phyloP scores from a whole-genome alignment of 2,888 invertebrate genomes.

The Nomada fabriciana region DNA sequence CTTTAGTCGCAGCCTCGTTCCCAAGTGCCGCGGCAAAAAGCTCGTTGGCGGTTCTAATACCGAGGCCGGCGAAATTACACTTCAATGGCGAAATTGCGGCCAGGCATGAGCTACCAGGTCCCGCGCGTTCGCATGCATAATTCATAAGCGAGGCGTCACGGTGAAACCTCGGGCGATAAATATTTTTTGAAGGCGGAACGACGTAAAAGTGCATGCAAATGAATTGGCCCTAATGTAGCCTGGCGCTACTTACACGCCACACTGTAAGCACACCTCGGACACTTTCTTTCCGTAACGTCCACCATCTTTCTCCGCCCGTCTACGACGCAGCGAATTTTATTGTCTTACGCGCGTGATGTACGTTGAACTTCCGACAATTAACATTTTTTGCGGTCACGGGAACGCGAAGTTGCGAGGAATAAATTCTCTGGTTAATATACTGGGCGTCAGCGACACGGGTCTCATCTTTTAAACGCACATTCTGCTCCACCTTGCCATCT shows the following conservation, averaged over 20 bases:
- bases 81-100: conserved; percentile 71
- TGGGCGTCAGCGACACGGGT: conserved; percentile 12
- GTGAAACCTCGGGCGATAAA: conserved; percentile 76
- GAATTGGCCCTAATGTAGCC: conserved; percentile 75
- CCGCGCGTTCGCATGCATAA: conserved; percentile 77
- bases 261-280: conserved; percentile 52
- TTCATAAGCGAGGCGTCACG: conserved; percentile 77
- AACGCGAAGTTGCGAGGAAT: conserved; percentile 1
- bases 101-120: conserved; percentile 70
- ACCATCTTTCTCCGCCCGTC: neutral
- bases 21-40: conserved; percentile 61
- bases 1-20: conserved; percentile 41
- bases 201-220: conserved; percentile 77
- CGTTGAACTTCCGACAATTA: conserved; percentile 42
- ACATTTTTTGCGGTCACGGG: conserved; percentile 31
- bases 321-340: neutral
- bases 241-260: conserved; percentile 61
- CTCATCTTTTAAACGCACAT: neutral
- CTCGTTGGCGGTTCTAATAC: conserved; percentile 69
- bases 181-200: conserved; percentile 72
- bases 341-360: conserved; percentile 10
- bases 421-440: conserved; percentile 17
- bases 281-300: conserved; percentile 40
- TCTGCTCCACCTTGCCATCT: neutral
- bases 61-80: conserved; percentile 67